Evolutionary conservation across 53 echinoderm and acorn worm species (phyloP).

Genomic region (Paelopatides confundens): DNA sequence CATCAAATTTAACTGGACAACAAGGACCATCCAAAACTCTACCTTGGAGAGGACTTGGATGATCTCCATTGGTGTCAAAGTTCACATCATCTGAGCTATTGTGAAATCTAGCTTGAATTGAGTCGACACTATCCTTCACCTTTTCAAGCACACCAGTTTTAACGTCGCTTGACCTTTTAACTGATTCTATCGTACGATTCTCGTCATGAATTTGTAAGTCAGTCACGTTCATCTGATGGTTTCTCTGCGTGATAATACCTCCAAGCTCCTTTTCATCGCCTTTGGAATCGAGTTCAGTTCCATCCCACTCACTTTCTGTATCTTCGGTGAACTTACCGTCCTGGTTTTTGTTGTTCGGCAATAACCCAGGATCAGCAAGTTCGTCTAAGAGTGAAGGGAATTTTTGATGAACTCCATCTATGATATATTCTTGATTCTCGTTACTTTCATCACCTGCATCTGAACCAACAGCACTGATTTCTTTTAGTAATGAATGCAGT

Average conservation of each 20-base stretch:
- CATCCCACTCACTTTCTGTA: background rate
- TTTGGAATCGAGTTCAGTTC: background rate
- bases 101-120: no score
- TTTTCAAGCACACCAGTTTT: no score
- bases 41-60: no score
- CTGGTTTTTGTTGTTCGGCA: background rate
- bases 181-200: background rate
- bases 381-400: background rate
- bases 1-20: no score
- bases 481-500: background rate
- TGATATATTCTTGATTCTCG: background rate
- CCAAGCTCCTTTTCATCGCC: background rate
- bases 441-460: no score
- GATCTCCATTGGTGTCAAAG: no score
- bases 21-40: no score
- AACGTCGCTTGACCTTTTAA: no score
- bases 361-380: background rate
- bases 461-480: background rate
- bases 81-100: no score
- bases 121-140: no score
- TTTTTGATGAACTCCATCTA: background rate
- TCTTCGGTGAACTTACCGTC: background rate
- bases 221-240: conserved; percentile 7
- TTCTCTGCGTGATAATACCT: background rate
- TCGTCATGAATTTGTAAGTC: background rate